phyloP scores from a whole-genome alignment of 2,113 vertebrate genomes.

The Daphoenositta chrysoptera region DNA sequence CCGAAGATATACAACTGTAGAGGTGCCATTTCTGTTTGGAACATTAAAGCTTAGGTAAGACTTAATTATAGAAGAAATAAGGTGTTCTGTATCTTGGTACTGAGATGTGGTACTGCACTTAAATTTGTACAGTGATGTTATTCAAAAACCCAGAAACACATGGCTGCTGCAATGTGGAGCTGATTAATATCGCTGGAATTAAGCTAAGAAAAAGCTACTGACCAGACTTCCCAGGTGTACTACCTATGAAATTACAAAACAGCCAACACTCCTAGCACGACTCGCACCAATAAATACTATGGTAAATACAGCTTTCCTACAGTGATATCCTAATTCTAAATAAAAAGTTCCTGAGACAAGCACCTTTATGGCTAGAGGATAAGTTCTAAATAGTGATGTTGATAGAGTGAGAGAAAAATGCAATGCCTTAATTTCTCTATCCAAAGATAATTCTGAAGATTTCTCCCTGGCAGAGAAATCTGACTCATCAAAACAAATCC shows the following conservation, averaged over 20 bases:
- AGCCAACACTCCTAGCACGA: not conserved
- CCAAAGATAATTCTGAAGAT: not conserved
- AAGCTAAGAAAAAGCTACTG: not conserved
- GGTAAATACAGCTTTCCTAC: not conserved
- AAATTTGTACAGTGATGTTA: not conserved
- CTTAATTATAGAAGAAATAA: not conserved
- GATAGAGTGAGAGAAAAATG: not conserved
- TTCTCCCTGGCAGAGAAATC: not conserved
- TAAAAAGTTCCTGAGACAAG: not conserved
- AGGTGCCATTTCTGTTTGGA: not conserved
- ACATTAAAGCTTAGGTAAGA: not conserved
- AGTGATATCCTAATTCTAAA: not conserved
- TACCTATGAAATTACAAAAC: not conserved
- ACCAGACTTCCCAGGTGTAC: not conserved
- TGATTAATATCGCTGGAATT: not conserved
- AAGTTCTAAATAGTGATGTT: not conserved
- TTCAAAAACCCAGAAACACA: not conserved
- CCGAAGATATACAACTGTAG: not conserved
- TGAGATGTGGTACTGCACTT: not conserved
- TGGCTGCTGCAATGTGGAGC: not conserved
- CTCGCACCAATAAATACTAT: not conserved
- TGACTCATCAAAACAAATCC: not conserved
- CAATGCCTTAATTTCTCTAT: not conserved
- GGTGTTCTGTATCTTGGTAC: not conserved
- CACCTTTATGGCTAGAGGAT: not conserved